Evolutionary conservation across 1,140 invertebrate genomes (phyloP), one percentile per base, ranked within the genome.

Genomic region (Drosophila tsacasi): DNA sequence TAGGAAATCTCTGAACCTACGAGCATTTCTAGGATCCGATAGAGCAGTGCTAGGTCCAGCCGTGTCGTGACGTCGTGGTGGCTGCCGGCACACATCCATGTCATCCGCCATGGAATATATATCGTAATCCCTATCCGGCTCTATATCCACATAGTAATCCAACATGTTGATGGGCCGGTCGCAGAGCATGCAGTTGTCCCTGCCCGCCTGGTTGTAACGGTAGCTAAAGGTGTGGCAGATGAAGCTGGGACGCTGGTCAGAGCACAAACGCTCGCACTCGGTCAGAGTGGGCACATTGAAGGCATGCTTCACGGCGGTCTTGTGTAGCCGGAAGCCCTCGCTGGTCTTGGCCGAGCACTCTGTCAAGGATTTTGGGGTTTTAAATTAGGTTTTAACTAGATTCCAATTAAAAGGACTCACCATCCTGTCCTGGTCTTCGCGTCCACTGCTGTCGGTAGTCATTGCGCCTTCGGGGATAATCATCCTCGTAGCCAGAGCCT

Each of bases 121-220:
- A 79, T 97, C 96, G 57, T 96, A 97, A 79, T 96, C 95, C n/a
- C 95, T 95, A 86, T 96, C 95, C 3, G 95, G 96, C 73, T 96
- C 94, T 25, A 96, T 93, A 75, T 97, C 96, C 7, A 95, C 95
- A 71, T 97, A 96, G 84, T 96, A 94, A 79, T 97, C 95, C 19
- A 97, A 86, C 44, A 95, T 94, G 50, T 95, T 94, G 68, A 96
- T 95, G 2, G 95, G 94, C 15, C 95, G 90, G 69, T 96, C 95
- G 75, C 96, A 96, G 3, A 97, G 92, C 82, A 96, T 96, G 82
- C 97, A 97, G 86, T 97, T 97, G 71, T 97, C 96, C 21, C 89
- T 76, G 1, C 87, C 79, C 15, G 74, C 83, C 67, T 79, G 79
- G 40, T 81, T 92, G 35, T 93, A 93, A 94, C 96, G 95, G 82